phyloP scores from a whole-genome alignment of 2,113 vertebrate species.

The Thunnus thynnus region DNA sequence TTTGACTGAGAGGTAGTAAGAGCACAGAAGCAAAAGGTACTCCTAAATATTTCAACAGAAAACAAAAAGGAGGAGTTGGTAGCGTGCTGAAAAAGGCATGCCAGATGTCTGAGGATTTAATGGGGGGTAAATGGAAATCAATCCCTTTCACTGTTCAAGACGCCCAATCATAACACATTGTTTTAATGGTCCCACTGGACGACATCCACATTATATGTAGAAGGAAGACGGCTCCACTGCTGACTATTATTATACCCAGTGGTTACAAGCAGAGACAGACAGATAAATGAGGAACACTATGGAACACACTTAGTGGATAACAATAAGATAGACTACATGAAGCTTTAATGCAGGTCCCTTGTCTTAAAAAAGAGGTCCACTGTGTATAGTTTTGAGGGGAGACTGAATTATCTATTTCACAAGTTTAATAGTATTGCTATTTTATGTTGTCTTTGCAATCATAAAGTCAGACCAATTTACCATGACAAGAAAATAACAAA shows the following conservation, averaged over 20 bases:
- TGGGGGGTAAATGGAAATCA: slow-evolving; percentile 85
- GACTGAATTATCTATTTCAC: slow-evolving; percentile 37
- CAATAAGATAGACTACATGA: slow-evolving; percentile 28
- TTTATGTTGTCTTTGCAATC: slow-evolving; percentile 21
- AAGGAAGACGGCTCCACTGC: slow-evolving; percentile 60
- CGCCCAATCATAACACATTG: slow-evolving; percentile 87
- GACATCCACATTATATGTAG: slow-evolving; percentile 61
- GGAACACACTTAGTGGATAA: slow-evolving; percentile 39
- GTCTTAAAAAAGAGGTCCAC: slow-evolving; percentile 28
- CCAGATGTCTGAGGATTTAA: slow-evolving; percentile 88
- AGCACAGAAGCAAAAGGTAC: slow-evolving; percentile 78
- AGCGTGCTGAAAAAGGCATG: slow-evolving; percentile 66
- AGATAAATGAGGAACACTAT: slow-evolving; percentile 52
- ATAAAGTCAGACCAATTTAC: slow-evolving; percentile 21
- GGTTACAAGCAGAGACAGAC: slow-evolving; percentile 54
- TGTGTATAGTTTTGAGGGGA: background rate
- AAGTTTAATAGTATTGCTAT: slow-evolving; percentile 1
- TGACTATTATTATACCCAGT: slow-evolving; percentile 71
- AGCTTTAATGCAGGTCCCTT: slow-evolving; percentile 38
- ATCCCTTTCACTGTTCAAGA: slow-evolving; percentile 84
- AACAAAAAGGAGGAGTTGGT: slow-evolving; percentile 68
- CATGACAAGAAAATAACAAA: slow-evolving; percentile 16
- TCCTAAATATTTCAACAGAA: slow-evolving; percentile 89
- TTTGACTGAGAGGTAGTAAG: slow-evolving; percentile 84
- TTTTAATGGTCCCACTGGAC: slow-evolving; percentile 79